Evolutionary conservation across 2,888 invertebrate species (phyloP), one percentile per base, ranked within the genome.

Genomic region (Abrostola triplasia): DNA sequence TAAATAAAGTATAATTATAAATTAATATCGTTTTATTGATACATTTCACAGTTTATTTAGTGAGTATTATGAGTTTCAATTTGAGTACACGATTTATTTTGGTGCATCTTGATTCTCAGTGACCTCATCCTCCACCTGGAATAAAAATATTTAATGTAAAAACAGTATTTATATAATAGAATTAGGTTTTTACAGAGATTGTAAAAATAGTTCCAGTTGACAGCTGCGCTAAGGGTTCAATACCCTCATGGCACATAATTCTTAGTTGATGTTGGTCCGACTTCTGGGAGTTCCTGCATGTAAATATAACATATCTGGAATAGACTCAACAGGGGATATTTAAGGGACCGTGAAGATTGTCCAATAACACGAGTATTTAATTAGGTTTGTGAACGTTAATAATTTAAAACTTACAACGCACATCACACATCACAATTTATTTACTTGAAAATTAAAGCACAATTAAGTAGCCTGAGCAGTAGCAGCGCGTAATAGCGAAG

Each of bases 61-160:
- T 56, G 74, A 74, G 70, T 70, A 70, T 74, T 64, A 10, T 50
- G 13, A 13, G 24, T 63, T 58, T 13, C 35, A 24, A 51, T 2
- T 48, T 36, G 37, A 24, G 12, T 9, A 38, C 36, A 38, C 36
- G 7, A 54, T 64, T 88, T 81, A 87, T 79, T 90, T 89, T n/a
- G 83, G 77, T 42, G 76, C 80, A 60, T 90, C 89, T 5, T 84
- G 73, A 38, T 80, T 82, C 51, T 88, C 89, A 0, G 79, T 73
- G 10, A 85, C 72, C 62, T 92, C 92, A 10, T 92, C 93, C 67
- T 93, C 93, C 8, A 93, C 90, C 93, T 93, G 89, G 13, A 85
- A 88, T 76, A 52, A 70, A 63, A 66, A 40, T 40, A 40, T 9
- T 8, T 6, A 6, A 40, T 40, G 40, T 9, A 10, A 10, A 40